Base-by-base conservation (phyloP, 2,113 vertebrate genomes). In the Dasyprocta punctata region DNA sequence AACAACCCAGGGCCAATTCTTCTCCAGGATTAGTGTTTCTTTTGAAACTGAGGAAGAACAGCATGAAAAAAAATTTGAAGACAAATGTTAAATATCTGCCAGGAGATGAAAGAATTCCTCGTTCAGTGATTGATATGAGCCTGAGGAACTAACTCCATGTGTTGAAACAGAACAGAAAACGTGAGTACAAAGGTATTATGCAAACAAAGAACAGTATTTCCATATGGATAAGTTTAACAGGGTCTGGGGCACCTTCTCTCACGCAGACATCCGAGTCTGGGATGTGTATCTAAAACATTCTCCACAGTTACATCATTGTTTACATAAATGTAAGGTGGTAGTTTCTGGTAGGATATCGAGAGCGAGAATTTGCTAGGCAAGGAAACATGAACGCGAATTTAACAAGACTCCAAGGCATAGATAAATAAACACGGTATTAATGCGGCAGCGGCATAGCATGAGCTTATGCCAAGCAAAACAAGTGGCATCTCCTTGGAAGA, bases 31-130 rank as follows among this genome's bases (percentile, higher is more conserved):
- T 95, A 94, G 58, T 24, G 47, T 95, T 95, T 97, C 97, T 89
- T 95, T 93, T 93, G 93, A 96, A 98, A 97, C 44, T 73, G 83
- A 90, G 44, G 52, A 97, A 86, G 58, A 97, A 85, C 56, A 88
- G 52, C 73, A 89, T 69, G 49, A 36, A 75, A 91, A 96, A 95
- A 94, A 60, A 58, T 75, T 67, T 86, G 36, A 97, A 95, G 96
- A 95, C 86, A 95, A 97, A 96, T 98, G 98, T 97, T 97, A 97
- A 97, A 96, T 97, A 96, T 95, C 95, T 81, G 86, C 63, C 89
- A 92, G 33, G 69, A 97, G 97, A 97, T 97, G 93, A 98, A 98
- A 98, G 97, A 96, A 94, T 95, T 97, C 94, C 86, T 93, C 71
- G 49, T 94, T 77, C 56, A 13, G 63, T 97, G 96, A 97, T 97